Evolutionary conservation across 2,113 vertebrate species (phyloP).

Genomic region (Corythornis vintsioides): DNA sequence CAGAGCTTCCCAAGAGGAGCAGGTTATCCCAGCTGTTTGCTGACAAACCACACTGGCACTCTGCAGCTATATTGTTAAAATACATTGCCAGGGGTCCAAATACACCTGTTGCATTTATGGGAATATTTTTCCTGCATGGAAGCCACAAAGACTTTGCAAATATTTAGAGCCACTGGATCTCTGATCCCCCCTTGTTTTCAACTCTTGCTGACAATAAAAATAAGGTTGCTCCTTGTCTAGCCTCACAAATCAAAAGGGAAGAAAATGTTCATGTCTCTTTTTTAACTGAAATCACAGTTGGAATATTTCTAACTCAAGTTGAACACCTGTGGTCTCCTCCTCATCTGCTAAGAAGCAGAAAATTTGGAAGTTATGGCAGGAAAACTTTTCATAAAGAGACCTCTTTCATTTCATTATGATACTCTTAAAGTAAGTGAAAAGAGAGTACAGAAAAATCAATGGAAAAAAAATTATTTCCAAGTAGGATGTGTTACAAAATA

Average conservation of each 20-base stretch:
- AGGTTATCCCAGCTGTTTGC: neutral
- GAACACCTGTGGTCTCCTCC: neutral
- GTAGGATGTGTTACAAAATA: constrained; percentile 8
- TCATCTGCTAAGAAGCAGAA: neutral
- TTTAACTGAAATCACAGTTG: neutral
- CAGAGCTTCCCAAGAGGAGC: neutral
- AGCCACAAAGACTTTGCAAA: neutral
- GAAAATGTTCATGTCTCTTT: neutral
- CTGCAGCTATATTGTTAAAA: neutral
- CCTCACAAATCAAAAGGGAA: neutral
- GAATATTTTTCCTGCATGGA: neutral
- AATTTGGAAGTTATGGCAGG: neutral
- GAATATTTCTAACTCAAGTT: neutral
- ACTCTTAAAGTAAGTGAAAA: neutral
- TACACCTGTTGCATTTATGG: neutral
- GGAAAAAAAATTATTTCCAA: neutral
- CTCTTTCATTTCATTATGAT: neutral
- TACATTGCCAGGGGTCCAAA: neutral
- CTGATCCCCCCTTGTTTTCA: neutral
- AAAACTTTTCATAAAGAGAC: neutral
- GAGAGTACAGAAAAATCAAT: neutral
- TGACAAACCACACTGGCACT: neutral
- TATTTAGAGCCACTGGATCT: neutral
- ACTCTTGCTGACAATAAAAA: neutral
- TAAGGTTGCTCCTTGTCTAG: neutral